phyloP scores from a whole-genome alignment of 2,797 vertebrate species.

The Pachyuromys duprasi region DNA sequence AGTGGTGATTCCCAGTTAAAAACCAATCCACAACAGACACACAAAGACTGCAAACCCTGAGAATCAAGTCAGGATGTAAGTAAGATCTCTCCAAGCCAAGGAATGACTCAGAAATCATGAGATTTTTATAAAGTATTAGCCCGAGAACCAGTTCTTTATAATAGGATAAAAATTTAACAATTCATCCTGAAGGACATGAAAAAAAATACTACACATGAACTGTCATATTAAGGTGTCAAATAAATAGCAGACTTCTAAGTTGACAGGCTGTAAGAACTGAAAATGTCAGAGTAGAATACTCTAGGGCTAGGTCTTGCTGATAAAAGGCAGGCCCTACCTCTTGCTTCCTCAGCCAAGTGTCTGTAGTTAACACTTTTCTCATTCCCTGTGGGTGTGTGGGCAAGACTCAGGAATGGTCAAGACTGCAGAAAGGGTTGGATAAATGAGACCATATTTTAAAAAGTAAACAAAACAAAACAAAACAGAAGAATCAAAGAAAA shows the following conservation, averaged over 20 bases:
- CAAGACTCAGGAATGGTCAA: neutral
- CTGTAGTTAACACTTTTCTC: neutral
- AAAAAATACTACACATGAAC: neutral
- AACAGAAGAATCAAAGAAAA: neutral
- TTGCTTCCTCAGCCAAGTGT: neutral
- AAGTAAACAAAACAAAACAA: neutral
- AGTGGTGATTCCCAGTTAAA: neutral
- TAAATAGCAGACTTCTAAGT: neutral
- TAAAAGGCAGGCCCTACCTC: neutral
- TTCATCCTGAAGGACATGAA: neutral
- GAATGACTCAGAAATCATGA: neutral
- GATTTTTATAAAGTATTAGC: neutral
- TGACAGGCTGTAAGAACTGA: neutral
- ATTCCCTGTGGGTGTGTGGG: neutral
- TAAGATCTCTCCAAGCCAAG: neutral
- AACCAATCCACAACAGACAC: neutral
- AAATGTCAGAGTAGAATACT: conserved; percentile 6
- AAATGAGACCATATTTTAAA: neutral
- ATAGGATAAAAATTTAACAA: neutral
- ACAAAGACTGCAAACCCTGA: neutral
- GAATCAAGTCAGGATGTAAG: neutral
- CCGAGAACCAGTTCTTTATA: neutral
- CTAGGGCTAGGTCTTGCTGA: neutral
- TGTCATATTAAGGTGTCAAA: conserved; percentile 21
- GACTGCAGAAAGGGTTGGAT: neutral